Conservation (phyloP, 2,888 invertebrate genomes). For the Andrena fulva region DNA sequence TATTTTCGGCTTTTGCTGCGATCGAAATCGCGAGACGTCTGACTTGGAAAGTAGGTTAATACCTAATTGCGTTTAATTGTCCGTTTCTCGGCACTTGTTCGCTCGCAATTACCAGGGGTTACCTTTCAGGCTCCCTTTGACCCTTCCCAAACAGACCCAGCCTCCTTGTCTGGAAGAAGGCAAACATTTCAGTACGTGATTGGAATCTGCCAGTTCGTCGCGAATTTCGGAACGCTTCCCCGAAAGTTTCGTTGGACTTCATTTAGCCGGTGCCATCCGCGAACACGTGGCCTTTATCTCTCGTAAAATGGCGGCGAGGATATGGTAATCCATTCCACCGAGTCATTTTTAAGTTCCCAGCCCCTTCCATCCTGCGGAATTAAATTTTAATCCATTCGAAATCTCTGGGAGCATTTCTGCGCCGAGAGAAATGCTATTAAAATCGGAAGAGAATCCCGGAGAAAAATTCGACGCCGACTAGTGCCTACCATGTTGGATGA, state of each 20-base stretch:
- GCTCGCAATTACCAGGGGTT: constrained; percentile 75
- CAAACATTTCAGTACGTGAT: not conserved
- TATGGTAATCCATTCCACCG: too few species aligned
- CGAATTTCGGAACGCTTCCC: not conserved
- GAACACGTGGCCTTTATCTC: too few species aligned
- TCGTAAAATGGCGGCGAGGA: too few species aligned
- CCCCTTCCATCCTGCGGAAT: too few species aligned
- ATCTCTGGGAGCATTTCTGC: too few species aligned
- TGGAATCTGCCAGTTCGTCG: not conserved
- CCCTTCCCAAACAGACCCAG: constrained; percentile 25
- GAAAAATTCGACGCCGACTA: too few species aligned
- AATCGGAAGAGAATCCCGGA: too few species aligned
- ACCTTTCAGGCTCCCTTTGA: constrained; percentile 51
- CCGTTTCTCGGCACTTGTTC: constrained; percentile 79
- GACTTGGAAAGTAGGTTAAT: constrained; percentile 79
- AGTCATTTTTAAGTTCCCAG: too few species aligned
- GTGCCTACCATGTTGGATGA: too few species aligned
- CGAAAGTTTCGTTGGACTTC: not conserved
- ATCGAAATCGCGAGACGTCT: constrained; percentile 26
- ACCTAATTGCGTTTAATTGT: constrained; percentile 82
- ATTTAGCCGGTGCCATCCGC: too few species aligned
- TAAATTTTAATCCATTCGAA: too few species aligned
- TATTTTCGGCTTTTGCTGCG: not conserved
- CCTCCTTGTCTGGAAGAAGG: not conserved
- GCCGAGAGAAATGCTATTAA: too few species aligned